A percentile compares a stretch with the other conserved stretches of the same genome.
These are phyloP conservation scores for Indri indri DNA, from an alignment of 2,113 vertebrate species.

Conservation along the genomic window DNA sequence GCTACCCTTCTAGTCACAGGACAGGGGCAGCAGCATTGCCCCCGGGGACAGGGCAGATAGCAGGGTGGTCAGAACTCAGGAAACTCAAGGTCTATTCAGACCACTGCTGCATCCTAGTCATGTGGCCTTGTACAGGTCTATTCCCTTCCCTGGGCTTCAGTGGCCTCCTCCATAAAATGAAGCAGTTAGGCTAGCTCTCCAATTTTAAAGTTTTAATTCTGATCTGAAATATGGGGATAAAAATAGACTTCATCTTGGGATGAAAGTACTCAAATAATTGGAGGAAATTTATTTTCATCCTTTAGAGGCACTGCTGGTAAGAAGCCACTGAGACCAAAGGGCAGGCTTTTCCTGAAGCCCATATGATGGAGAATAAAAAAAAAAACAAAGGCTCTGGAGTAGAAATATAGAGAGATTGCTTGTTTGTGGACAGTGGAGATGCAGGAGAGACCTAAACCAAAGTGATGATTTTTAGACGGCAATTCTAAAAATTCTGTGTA, in stretches of 20 bases:
- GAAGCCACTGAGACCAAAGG: neutral
- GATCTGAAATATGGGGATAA: neutral
- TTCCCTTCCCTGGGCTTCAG: neutral
- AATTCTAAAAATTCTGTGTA: neutral
- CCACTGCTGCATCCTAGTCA: neutral
- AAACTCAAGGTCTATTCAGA: neutral
- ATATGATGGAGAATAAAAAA: neutral
- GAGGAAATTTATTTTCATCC: neutral
- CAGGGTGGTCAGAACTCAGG: neutral
- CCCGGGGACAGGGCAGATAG: neutral
- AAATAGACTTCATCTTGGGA: neutral
- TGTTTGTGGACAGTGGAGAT: slow-evolving; percentile 1
- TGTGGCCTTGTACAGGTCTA: neutral
- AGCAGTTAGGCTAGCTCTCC: neutral
- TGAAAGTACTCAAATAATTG: neutral
- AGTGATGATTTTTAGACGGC: neutral
- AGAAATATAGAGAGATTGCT: neutral
- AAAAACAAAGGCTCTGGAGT: neutral
- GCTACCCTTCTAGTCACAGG: neutral
- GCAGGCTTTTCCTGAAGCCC: neutral
- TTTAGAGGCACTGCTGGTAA: neutral
- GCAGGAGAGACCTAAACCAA: neutral
- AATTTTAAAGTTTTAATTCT: neutral
- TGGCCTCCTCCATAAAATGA: neutral
- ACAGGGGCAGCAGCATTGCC: neutral